phyloP scores from a whole-genome alignment of 37 sponge, comb jelly and placozoan genomes.

The Diacarnus erythraeanus region DNA sequence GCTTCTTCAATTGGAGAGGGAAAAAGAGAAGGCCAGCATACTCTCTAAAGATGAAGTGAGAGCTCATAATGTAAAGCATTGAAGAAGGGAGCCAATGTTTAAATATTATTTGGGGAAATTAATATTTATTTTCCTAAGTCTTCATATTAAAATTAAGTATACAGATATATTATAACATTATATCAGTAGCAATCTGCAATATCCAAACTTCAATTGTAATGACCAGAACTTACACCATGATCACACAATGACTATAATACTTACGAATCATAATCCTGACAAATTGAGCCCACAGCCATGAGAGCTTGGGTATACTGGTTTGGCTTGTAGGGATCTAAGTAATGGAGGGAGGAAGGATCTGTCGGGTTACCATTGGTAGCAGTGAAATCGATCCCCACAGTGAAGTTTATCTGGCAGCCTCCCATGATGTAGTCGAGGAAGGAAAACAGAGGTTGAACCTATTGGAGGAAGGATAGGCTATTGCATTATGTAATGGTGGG shows the following conservation, averaged over 20 bases:
- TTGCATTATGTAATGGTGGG: neutral
- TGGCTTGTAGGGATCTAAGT: conserved; percentile 57
- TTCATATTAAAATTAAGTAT: too few relatives aligned
- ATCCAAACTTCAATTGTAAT: too few relatives aligned
- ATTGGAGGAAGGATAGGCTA: neutral
- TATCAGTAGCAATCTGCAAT: too few relatives aligned
- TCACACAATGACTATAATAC: too few relatives aligned
- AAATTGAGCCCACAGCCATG: conserved; percentile 72
- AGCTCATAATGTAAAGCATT: too few relatives aligned
- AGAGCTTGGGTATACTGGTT: conserved; percentile 85
- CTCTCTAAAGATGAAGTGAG: neutral
- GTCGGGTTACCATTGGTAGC: conserved; percentile 82
- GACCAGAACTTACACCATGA: too few relatives aligned
- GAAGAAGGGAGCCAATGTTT: too few relatives aligned
- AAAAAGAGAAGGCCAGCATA: conserved; percentile 29
- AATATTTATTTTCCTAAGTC: too few relatives aligned
- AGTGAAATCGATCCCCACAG: conserved; percentile 92
- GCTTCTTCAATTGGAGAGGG: conserved; percentile 34
- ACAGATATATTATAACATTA: neutral
- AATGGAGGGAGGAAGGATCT: conserved; percentile 78
- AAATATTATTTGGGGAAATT: too few relatives aligned
- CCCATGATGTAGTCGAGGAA: conserved; percentile 91
- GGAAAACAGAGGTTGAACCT: conserved; percentile 60
- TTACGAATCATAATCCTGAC: conserved; percentile 93
- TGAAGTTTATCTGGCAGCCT: conserved; percentile 88